Evolutionary conservation across 2,888 invertebrate species (phyloP).

Genomic region (Mesorhabditis spiculigera): DNA sequence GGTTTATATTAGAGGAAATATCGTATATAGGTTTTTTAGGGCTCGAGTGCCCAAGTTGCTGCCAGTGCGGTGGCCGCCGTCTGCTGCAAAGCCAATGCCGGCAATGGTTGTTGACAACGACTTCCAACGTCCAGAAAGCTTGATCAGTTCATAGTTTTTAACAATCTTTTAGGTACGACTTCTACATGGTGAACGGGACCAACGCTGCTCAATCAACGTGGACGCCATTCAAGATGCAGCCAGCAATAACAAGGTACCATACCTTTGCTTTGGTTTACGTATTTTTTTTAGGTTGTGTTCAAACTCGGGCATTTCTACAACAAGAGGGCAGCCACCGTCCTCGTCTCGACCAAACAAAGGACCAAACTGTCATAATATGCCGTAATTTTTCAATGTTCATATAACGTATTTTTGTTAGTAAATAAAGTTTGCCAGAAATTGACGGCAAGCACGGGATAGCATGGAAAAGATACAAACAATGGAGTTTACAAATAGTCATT

Average conservation of each 20-base stretch:
- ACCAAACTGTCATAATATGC: too few relatives aligned
- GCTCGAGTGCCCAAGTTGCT: too few relatives aligned
- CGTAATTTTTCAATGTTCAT: too few relatives aligned
- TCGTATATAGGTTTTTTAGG: too few relatives aligned
- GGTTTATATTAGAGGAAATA: too few relatives aligned
- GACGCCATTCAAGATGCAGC: slow-evolving; percentile 78
- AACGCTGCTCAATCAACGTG: slow-evolving; percentile 81
- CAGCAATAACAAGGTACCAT: slow-evolving; percentile 71
- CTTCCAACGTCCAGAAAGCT: not conserved
- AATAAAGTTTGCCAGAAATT: too few relatives aligned
- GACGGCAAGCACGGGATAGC: too few relatives aligned
- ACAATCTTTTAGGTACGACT: slow-evolving; percentile 71
- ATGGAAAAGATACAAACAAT: too few relatives aligned
- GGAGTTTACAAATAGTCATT: too few relatives aligned
- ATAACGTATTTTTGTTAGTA: too few relatives aligned
- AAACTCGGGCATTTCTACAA: not conserved
- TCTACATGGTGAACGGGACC: slow-evolving; percentile 85
- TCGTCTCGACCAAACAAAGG: not conserved
- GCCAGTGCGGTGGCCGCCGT: too few relatives aligned
- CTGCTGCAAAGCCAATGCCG: slow-evolving; percentile 72
- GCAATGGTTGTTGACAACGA: slow-evolving; percentile 80
- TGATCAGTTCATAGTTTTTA: not conserved
- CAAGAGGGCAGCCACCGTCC: not conserved
- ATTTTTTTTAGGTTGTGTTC: not conserved
- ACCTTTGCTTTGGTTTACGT: not conserved